Evolutionary conservation across 2,113 vertebrate genomes (phyloP).

Genomic region (Lathamus discolor): DNA sequence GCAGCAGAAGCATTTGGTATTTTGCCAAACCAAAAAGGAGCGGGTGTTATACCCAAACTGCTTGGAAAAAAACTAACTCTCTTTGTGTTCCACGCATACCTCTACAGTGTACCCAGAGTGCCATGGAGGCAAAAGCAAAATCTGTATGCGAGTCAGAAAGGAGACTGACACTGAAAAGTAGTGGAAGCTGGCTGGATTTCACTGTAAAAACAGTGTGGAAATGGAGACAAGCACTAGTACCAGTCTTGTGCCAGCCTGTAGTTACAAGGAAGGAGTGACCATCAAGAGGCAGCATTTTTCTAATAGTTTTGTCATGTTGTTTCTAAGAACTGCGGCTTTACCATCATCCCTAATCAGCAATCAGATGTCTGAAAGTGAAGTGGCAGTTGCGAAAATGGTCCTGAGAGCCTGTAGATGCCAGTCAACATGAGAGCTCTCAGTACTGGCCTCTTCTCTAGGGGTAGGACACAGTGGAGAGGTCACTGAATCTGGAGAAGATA

Average conservation of each 20-base stretch:
- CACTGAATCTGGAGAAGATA: neutral
- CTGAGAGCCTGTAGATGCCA: neutral
- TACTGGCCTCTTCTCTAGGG: neutral
- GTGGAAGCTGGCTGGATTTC: neutral
- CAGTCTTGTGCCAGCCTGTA: neutral
- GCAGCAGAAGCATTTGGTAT: neutral
- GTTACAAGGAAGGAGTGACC: neutral
- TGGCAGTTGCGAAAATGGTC: neutral
- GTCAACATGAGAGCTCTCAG: neutral
- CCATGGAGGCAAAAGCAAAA: neutral
- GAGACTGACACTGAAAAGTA: neutral
- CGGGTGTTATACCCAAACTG: neutral
- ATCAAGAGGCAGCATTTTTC: neutral
- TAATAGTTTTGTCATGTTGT: neutral
- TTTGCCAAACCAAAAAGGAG: conserved; percentile 13
- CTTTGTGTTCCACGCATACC: neutral
- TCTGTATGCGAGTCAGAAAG: neutral
- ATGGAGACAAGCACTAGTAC: neutral
- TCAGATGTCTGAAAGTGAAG: neutral
- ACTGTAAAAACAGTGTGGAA: neutral
- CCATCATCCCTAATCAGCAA: too few relatives aligned
- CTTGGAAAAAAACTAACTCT: neutral
- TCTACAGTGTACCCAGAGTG: neutral
- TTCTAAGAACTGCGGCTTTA: neutral
- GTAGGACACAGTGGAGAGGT: neutral